These are phyloP conservation scores for Plestiodon gilberti DNA, from an alignment of 2,113 vertebrate species.

Conservation along the genomic window DNA sequence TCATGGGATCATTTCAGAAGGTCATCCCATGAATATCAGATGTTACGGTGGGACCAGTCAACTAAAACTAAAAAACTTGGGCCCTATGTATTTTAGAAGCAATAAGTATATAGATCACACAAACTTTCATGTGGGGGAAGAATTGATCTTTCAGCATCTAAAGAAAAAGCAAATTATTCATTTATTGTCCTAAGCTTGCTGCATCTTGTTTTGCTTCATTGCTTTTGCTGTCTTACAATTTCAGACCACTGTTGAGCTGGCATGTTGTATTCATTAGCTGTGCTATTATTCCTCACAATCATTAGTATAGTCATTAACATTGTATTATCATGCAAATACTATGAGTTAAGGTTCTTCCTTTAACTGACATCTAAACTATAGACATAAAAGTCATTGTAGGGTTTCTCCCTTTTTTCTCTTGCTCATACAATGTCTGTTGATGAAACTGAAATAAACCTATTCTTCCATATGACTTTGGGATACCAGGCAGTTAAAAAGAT, in stretches of 20 bases:
- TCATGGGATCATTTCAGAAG: background rate
- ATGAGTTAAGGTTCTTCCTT: background rate
- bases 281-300: background rate
- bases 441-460: background rate
- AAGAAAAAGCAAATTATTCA: conserved; percentile 1
- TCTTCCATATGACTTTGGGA: background rate
- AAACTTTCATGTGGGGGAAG: background rate
- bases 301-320: background rate
- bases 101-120: background rate
- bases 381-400: accelerated
- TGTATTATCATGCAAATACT: background rate
- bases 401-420: background rate
- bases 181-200: background rate
- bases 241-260: background rate
- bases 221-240: background rate
- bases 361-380: background rate
- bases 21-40: background rate
- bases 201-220: background rate
- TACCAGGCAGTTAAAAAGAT: too few species aligned
- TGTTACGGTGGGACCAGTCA: background rate
- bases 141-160: background rate
- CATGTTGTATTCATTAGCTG: background rate
- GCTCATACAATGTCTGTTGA: background rate
- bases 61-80: background rate
- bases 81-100: background rate